phyloP scores from a whole-genome alignment of 1,140 invertebrate genomes.

The Doryteuthis pealeii region DNA sequence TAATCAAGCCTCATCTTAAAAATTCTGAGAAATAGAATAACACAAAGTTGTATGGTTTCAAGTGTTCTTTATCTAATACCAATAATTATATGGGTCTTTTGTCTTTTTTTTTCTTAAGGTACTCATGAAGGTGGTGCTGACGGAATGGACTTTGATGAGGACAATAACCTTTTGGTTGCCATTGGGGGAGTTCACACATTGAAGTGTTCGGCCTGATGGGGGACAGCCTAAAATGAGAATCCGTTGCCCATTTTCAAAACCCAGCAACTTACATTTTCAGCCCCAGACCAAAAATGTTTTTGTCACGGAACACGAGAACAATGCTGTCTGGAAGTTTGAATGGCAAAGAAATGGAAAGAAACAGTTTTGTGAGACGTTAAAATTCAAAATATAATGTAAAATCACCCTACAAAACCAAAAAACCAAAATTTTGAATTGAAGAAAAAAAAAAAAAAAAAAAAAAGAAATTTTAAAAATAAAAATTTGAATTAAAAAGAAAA shows the following conservation, averaged over 20 bases:
- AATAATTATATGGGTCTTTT: no score
- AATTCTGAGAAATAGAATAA: no score
- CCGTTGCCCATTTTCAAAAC: constrained; percentile 46
- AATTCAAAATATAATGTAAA: no score
- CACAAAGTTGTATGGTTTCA: no score
- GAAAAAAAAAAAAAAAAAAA: no score
- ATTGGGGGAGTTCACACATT: constrained; percentile 47
- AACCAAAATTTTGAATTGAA: no score
- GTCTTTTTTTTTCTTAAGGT: constrained; percentile 27
- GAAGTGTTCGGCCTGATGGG: constrained; percentile 49
- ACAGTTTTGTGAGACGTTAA: constrained; percentile 47
- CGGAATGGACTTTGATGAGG: constrained; percentile 56
- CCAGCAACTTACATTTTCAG: constrained; percentile 52
- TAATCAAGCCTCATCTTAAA: no score
- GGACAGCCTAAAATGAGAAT: constrained; percentile 44
- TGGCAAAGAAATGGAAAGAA: constrained; percentile 45
- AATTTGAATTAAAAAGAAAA: no score
- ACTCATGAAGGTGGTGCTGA: constrained; percentile 48
- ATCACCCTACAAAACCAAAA: no score
- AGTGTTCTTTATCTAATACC: no score
- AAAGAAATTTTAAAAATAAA: no score
- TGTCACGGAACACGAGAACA: constrained; percentile 50
- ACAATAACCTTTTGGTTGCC: constrained; percentile 48
- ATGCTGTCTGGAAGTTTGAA: constrained; percentile 53
- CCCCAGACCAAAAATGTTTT: constrained; percentile 41